A percentile compares a stretch with the other conserved stretches of the same genome.
These are phyloP conservation scores for Eulacestoma nigropectus DNA, from an alignment of 2,113 vertebrate species.

Conservation along the genomic window DNA sequence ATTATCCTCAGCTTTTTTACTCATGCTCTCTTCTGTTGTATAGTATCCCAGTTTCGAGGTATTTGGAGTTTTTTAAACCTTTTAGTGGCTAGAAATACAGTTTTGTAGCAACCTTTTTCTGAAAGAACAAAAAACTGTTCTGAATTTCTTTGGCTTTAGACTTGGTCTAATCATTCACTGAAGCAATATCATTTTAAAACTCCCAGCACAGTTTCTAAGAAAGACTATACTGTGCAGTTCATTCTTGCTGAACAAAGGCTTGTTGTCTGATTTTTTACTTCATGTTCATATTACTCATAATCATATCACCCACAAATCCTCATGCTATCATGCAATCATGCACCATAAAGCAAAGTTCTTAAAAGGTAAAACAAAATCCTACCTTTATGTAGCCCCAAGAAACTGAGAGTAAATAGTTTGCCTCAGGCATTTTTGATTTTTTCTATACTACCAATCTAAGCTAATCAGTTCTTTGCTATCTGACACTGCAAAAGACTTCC, in stretches of 20 bases:
- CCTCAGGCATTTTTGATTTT: slow-evolving; percentile 88
- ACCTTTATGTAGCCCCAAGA: slow-evolving; percentile 99
- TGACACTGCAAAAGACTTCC: slow-evolving; percentile 8
- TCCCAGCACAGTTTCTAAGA: not conserved
- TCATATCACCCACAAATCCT: not conserved
- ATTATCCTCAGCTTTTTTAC: not conserved
- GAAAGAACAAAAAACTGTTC: not conserved
- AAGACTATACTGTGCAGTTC: not conserved
- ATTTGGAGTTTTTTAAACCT: not conserved
- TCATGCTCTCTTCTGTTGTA: not conserved
- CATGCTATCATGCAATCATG: slow-evolving; percentile 9
- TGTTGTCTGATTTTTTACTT: not conserved
- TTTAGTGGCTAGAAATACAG: not conserved
- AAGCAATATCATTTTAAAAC: not conserved
- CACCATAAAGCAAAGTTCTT: slow-evolving; percentile 6
- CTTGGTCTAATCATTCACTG: not conserved
- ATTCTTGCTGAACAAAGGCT: not conserved
- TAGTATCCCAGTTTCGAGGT: not conserved
- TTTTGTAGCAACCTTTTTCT: not conserved
- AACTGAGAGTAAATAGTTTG: slow-evolving; percentile 94
- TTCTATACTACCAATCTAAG: slow-evolving; percentile 30
- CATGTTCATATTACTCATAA: not conserved
- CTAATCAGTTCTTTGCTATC: slow-evolving; percentile 46
- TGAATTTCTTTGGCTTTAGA: not conserved
- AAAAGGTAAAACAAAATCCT: slow-evolving; percentile 70